A percentile compares a stretch with the other conserved stretches of the same genome.
These are phyloP conservation scores for Rhizomys pruinosus DNA, from an alignment of 2,113 vertebrate genomes.

Conservation along the genomic window DNA sequence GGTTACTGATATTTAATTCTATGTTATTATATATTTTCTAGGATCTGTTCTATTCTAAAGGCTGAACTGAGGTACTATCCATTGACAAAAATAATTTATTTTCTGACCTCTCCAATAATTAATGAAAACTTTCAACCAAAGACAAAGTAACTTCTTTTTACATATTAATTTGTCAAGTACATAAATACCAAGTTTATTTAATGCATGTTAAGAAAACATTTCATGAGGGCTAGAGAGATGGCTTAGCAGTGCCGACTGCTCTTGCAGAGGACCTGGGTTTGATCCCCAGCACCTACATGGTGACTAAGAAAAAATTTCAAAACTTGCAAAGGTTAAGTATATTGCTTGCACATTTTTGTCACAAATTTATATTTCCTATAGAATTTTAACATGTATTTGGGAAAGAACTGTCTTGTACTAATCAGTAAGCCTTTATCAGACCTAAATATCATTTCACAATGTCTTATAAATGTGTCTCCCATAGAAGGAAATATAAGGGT, in stretches of 20 bases:
- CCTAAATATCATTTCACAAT: neutral
- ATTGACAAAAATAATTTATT: neutral
- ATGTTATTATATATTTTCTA: neutral
- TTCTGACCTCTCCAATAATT: neutral
- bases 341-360: neutral
- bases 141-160: neutral
- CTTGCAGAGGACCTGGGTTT: too few species aligned
- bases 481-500: too few species aligned
- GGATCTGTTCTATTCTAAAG: neutral
- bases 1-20: neutral
- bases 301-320: constrained; percentile 14
- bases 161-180: neutral
- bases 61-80: neutral
- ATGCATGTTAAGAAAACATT: neutral
- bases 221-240: too few species aligned
- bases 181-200: neutral
- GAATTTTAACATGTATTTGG: neutral
- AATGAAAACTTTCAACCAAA: neutral
- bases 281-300: too few species aligned
- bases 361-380: neutral
- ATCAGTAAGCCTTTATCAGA: neutral
- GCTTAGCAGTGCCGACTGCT: too few species aligned
- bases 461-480: neutral
- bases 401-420: neutral
- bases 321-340: neutral